A percentile compares a stretch with the other conserved stretches of the same genome.
phyloP scores from a whole-genome alignment of 2,113 vertebrate species.

The Pygoscelis adeliae region DNA sequence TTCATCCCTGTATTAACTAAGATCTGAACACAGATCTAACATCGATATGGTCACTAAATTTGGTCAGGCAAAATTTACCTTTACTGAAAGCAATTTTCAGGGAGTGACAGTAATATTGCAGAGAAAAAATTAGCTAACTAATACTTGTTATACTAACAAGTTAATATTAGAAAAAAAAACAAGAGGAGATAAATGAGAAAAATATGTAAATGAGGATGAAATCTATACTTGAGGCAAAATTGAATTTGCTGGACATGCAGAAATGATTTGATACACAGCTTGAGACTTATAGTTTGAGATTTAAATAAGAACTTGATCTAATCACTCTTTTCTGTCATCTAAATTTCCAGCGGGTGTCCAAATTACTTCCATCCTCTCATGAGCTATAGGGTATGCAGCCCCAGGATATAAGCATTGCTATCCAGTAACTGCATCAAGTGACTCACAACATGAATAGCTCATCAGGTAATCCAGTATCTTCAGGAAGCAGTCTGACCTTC shows the following conservation, averaged over 20 bases:
- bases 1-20: background rate
- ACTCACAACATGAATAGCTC: background rate
- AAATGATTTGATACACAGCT: background rate
- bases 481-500: slow-evolving; percentile 6
- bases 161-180: background rate
- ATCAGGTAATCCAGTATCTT: background rate
- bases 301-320: slow-evolving; percentile 33
- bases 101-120: background rate
- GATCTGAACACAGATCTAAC: background rate
- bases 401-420: background rate
- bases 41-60: background rate
- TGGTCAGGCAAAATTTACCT: background rate
- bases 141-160: background rate
- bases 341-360: background rate
- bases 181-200: background rate
- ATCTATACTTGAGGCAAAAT: background rate
- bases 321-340: background rate
- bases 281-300: slow-evolving; percentile 5
- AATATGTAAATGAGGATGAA: background rate
- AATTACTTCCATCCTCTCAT: background rate
- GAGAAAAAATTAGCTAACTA: background rate
- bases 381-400: background rate
- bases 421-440: background rate
- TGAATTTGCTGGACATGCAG: slow-evolving; percentile 19
- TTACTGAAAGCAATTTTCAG: background rate